phyloP scores from a whole-genome alignment of 2,888 invertebrate species.

The Seladonia tumulorum region DNA sequence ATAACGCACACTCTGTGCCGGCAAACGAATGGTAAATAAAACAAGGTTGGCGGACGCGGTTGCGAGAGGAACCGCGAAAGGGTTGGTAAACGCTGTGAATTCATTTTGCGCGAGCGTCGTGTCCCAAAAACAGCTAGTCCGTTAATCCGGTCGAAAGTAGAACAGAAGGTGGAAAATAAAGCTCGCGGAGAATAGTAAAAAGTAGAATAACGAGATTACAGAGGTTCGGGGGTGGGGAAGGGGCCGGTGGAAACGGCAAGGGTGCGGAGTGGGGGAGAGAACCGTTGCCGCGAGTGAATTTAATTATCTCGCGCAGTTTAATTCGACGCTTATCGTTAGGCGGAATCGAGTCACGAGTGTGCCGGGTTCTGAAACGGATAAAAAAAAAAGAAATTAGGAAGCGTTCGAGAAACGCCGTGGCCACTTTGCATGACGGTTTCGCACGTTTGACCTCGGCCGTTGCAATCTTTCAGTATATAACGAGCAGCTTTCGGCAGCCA shows the following conservation, averaged over 20 bases:
- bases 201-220: conserved; percentile 2
- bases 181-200: not conserved
- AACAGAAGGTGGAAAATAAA: not conserved
- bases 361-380: not conserved
- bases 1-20: not conserved
- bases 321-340: not conserved
- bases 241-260: not conserved
- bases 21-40: not conserved
- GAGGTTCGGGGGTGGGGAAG: not conserved
- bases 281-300: not conserved
- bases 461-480: conserved; percentile 29
- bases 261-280: not conserved
- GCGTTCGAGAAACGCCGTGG: not conserved
- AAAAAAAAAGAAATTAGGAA: conserved; percentile 1
- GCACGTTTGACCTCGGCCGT: conserved; percentile 23
- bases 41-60: not conserved
- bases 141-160: not conserved
- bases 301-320: not conserved
- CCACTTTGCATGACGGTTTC: conserved; percentile 19
- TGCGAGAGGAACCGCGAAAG: not conserved
- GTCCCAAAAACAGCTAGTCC: not conserved
- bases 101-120: not conserved
- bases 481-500: conserved; percentile 21
- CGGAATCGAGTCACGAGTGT: conserved; percentile 6
- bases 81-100: not conserved